Percentiles rank a stretch among this genome's conserved stretches.
These are phyloP conservation scores for Dolichallabes microphthalmus DNA, from an alignment of 2,113 vertebrate species.

Conservation along the genomic window DNA sequence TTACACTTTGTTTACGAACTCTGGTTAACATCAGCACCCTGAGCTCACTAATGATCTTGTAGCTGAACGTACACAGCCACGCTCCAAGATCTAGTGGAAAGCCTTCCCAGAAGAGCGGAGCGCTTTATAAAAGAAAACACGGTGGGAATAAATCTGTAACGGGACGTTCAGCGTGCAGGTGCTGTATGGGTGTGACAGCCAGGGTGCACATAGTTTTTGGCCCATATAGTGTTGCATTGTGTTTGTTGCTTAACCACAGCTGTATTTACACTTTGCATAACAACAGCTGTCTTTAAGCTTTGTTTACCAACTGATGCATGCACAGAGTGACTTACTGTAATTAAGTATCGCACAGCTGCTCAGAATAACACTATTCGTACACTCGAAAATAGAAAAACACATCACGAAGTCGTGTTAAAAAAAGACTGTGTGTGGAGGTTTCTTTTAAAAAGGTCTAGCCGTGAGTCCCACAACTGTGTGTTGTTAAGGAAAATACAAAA, in stretches of 20 bases:
- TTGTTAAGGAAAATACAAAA: slow-evolving; percentile 40
- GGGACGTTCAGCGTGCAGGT: not conserved
- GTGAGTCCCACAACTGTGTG: not conserved
- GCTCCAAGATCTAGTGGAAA: not conserved
- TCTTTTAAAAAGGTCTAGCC: not conserved
- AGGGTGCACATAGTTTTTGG: not conserved
- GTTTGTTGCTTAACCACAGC: not conserved
- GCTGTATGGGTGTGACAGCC: not conserved
- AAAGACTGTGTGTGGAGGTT: not conserved
- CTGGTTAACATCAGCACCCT: too few relatives aligned
- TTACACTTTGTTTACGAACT: not conserved
- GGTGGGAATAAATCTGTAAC: not conserved
- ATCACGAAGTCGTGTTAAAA: not conserved
- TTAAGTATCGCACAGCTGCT: not conserved
- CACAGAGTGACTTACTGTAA: not conserved
- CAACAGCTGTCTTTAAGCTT: not conserved
- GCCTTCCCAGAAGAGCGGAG: not conserved
- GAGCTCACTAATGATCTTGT: not conserved
- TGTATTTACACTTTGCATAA: not conserved
- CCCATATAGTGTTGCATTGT: not conserved
- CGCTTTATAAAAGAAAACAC: not conserved
- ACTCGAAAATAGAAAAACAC: not conserved
- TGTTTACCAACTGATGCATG: not conserved
- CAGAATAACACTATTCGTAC: not conserved
- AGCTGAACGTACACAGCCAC: not conserved